Conservation (phyloP, 2,888 invertebrate species). For the Biston stratarius region DNA sequence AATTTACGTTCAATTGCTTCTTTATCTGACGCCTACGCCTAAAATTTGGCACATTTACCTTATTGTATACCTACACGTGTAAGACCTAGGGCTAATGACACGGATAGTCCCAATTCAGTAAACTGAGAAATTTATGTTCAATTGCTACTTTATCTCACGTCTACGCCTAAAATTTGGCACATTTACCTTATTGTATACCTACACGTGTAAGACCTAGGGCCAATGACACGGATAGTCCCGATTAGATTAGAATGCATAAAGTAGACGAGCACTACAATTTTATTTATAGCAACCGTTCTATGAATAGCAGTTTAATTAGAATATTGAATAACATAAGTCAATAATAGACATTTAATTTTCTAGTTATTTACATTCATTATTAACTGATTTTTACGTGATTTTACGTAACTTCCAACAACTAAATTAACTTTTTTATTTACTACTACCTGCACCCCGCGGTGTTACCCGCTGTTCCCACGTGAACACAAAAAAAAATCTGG, state of each 20-base stretch:
- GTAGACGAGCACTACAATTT: not conserved
- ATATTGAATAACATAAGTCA: not conserved
- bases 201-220: conserved; percentile 18
- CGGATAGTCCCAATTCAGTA: too few species aligned
- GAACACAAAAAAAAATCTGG: too few species aligned
- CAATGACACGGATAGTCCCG: conserved; percentile 7
- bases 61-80: too few species aligned
- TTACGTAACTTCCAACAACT: too few species aligned
- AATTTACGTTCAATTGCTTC: conserved; percentile 1
- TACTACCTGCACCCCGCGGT: too few species aligned
- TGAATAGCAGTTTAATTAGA: not conserved
- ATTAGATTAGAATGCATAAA: conserved; percentile 6
- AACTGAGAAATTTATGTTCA: not conserved
- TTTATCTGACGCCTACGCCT: conserved; percentile 10
- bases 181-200: conserved; percentile 6
- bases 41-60: conserved; percentile 15
- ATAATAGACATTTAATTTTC: too few species aligned
- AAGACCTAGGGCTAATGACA: too few species aligned
- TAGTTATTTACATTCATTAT: too few species aligned
- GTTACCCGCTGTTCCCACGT: too few species aligned
- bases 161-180: conserved; percentile 16
- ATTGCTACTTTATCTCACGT: conserved; percentile 8
- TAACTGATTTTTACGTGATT: too few species aligned
- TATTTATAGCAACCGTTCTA: conserved; percentile 9
- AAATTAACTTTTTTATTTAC: too few species aligned